Evolutionary conservation across 2,888 invertebrate species (phyloP).

Genomic region (Pyrrhia umbra): DNA sequence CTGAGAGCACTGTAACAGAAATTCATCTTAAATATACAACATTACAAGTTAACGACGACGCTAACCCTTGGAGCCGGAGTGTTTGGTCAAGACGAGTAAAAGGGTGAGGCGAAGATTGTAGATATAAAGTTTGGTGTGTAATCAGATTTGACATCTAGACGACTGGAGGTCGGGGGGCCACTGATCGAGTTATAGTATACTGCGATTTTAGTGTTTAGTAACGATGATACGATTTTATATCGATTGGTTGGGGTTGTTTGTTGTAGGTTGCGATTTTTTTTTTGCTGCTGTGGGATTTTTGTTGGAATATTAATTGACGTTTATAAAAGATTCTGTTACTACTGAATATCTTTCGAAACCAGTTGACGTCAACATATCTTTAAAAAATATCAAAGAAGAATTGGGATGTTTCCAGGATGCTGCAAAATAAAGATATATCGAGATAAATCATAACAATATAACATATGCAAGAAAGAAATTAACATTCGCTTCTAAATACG

Average conservation of each 20-base stretch:
- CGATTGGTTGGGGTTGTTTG: neutral
- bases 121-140: slow-evolving; percentile 17
- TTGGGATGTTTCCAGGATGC: too few relatives aligned
- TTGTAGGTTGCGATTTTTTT: neutral
- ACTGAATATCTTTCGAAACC: neutral
- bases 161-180: slow-evolving; percentile 33
- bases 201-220: neutral
- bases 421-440: too few relatives aligned
- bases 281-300: neutral
- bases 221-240: neutral
- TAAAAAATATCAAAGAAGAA: too few relatives aligned
- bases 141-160: slow-evolving; percentile 54
- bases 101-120: neutral
- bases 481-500: neutral
- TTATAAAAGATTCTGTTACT: neutral
- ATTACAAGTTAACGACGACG: neutral
- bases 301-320: neutral
- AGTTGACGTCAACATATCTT: neutral
- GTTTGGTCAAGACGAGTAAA: neutral
- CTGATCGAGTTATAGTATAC: neutral
- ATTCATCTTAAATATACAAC: neutral
- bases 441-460: too few relatives aligned
- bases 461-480: neutral
- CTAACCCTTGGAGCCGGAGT: neutral
- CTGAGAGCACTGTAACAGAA: neutral